Base-by-base conservation (phyloP, 2,113 vertebrate species). In the Oxyura jamaicensis region DNA sequence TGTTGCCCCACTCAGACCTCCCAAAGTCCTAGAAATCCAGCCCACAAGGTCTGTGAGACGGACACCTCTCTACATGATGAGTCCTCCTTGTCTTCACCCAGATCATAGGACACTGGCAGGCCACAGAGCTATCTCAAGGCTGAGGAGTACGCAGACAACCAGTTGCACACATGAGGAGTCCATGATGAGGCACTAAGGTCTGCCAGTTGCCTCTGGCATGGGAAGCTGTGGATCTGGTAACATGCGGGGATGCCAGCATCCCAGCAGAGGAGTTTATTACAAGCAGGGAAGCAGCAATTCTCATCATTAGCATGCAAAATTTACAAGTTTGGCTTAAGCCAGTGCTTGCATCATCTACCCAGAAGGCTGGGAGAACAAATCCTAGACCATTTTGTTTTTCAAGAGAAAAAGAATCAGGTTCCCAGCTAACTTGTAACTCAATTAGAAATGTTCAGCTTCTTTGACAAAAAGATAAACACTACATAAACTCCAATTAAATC, bases 21-120 rank as follows among this genome's bases (percentile, higher is more conserved):
- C 22, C 2, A 2, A 72, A 63, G 63, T 76, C 53, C 50, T 33
- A 52, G 48, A 62, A 91, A 79, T 50, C 28, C 52, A 76, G 26
- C 10, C 26, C 48, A 39, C 11, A 15, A 3, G 1, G 22, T 29
- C 52, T 42, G 11, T 0, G 0, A 44, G 41, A 77, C 44, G 77
- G 65, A 39, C 8, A 48, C 19, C 58, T 63, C 22, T 21, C 35
- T 48, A 20, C 10, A 10, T 48, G 20, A 62, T 1, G 0, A 79
- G 21, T 33, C 10, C 20, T 65, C 50, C 8, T 5, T 1, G 6
- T 42, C 39, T 31, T 81, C 26, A 65, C 29, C 29, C 62, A 90
- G 13, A 72, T 44, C 53, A 17, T 19, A 21, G 0, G 4, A 39
- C 13, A 13, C 7, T 13, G 28, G 23, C 56, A 52, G 42, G 59